Base-by-base conservation (phyloP, 2,113 vertebrate species). In the Salvator merianae region DNA sequence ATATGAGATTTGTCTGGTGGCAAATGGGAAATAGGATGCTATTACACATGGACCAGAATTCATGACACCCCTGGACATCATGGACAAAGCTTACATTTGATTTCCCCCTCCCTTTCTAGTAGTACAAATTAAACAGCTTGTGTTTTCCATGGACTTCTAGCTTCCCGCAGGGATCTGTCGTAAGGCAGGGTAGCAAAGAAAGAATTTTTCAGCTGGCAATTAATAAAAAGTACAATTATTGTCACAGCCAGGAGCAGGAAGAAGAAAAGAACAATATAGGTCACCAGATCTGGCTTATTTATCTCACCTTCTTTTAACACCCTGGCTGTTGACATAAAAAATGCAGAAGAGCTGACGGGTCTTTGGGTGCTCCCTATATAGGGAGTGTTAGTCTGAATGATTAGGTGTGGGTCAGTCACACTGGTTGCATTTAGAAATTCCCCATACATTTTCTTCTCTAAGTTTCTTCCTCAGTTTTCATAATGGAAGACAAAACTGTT, bases 181-280 rank as follows among this genome's bases (percentile, higher is more conserved):
- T 99, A 99, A 95, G 98, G 98, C 94, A 99, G 97, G 83, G 98
- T 97, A 34, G 98, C 97, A 90, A 99, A 99, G 92, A 99, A 98
- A 90, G 98, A 99, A 94, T 98, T 98, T 94, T 98, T 97, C 89
- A 99, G 97, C 96, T 99, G 98, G 87, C 98, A 99, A 96, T 99
- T 98, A 86, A 99, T 99, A 95, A 99, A 99, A 93, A 99, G 97
- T 84, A 99, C 97, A 70, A 99, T 98, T 77, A 99, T 96, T 34
- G 98, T 96, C 95, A 99, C 98, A 55, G 97, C 94, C 83, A 99
- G 93, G 91, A 99, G 97, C 84, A 99, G 95, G 88, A 99, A 94
- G 73, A 99, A 97, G 95, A 98, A 99, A 87, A 99, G 97, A 86
- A 98, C 97, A 70, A 99, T 92, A 93, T 99, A 99, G 88, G 98